Base-by-base conservation (phyloP, 1,140 invertebrate genomes). In the Nomia melanderi region DNA sequence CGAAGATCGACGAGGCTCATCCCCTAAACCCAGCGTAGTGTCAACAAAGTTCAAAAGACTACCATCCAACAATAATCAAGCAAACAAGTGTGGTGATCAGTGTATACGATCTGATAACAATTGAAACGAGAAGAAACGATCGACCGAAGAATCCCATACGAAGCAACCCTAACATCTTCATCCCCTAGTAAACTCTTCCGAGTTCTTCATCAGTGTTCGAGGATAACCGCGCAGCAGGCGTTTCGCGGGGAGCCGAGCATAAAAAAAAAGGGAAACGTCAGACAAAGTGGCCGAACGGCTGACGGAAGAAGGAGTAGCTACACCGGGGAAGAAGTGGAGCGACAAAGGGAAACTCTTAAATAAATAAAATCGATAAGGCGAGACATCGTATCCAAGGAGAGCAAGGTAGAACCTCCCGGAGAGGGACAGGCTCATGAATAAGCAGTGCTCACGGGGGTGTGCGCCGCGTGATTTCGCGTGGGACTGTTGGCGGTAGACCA, bases 401-500 rank as follows among this genome's bases (percentile, higher is more conserved):
- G 64, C 56, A 75, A 77, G 76, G 70, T 79, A 74, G 72, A 74
- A 72, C 47, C 73, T 57, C 39, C 62, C 75, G 66, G 74, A 83
- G 78, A 88, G 84, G 86, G 74, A 78, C 82, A 85, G 47, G 69
- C 88, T 90, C 88, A 90, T 90, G 90, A 91, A 91, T 91, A 91
- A 90, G 83, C 86, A 87, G 85, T 82, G 85, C 79, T 86, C 86
- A 83, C 86, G 80, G 83, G 83, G 83, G 82, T 85, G 82, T 84
- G 82, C 84, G 86, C 84, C 86, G 86, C 88, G 88, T 90, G 91
- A 91, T 91, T 91, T 91, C 89, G 88, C 90, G 88, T 88, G 89
- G 88, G 87, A 90, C 89, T 91, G 87, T 91, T 91, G 89, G 90
- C 90, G 90, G 88, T 90, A 88, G 88, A 91, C 90, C 90, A 91